phyloP scores from a whole-genome alignment of 2,113 vertebrate species.

The Emydura subglobosa region DNA sequence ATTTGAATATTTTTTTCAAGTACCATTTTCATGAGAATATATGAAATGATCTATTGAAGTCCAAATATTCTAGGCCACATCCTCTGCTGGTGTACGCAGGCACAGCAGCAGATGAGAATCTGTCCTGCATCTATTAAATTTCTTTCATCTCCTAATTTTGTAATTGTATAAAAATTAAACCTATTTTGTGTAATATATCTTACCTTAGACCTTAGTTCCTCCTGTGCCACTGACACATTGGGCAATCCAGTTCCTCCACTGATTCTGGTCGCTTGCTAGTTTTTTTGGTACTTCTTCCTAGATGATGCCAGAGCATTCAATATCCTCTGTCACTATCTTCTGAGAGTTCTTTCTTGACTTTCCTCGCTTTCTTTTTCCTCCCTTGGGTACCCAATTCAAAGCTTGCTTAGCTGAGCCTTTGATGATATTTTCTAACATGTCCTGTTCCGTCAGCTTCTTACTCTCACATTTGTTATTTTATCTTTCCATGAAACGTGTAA shows the following conservation, averaged over 20 bases:
- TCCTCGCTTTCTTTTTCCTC: neutral
- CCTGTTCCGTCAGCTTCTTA: neutral
- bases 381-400: neutral
- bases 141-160: conserved; percentile 64
- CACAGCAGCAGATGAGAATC: conserved; percentile 34
- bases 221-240: no score
- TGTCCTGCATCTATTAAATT: conserved; percentile 44
- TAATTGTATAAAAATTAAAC: conserved; percentile 69
- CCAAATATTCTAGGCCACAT: conserved; percentile 47
- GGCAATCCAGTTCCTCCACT: neutral
- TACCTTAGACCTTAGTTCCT: neutral
- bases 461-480: neutral
- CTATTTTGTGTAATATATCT: conserved; percentile 74
- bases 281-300: neutral
- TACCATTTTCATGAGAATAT: conserved; percentile 61
- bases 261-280: neutral
- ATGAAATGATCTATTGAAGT: conserved; percentile 49
- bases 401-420: neutral
- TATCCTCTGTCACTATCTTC: neutral
- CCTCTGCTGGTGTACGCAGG: conserved; percentile 9
- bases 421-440: neutral
- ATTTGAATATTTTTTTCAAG: conserved; percentile 75
- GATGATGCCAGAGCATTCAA: neutral
- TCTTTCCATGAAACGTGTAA: neutral
- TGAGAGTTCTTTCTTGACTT: no score